phyloP scores from a whole-genome alignment of 2,888 invertebrate species.

The Callyntrura sp. region DNA sequence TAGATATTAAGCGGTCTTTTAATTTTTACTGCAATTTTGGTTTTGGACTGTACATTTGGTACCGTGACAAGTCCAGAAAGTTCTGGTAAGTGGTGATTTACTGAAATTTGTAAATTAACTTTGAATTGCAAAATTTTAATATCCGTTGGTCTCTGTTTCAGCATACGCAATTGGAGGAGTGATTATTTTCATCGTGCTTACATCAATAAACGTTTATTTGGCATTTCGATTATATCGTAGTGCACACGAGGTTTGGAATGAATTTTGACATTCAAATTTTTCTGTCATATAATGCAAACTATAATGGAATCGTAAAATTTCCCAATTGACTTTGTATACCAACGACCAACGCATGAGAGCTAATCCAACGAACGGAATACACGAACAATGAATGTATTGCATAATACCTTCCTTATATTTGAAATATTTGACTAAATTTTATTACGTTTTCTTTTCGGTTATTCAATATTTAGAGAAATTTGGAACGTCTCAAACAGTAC shows the following conservation, averaged over 20 bases:
- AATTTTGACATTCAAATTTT: too few species aligned
- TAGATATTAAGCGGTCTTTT: conserved; percentile 47
- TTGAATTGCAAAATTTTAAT: neutral
- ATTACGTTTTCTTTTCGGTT: too few species aligned
- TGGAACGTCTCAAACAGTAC: conserved; percentile 59
- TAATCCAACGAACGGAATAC: too few species aligned
- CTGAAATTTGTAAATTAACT: neutral
- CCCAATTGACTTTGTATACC: too few species aligned
- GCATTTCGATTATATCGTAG: conserved; percentile 69
- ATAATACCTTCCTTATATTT: too few species aligned
- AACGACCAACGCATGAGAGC: too few species aligned
- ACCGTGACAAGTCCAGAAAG: conserved; percentile 41
- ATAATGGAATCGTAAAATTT: too few species aligned
- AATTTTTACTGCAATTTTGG: conserved; percentile 33
- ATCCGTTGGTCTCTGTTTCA: too few species aligned
- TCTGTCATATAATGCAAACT: too few species aligned
- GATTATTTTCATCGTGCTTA: conserved; percentile 50
- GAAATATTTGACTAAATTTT: too few species aligned
- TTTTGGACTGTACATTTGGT: conserved; percentile 36
- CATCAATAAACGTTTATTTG: conserved; percentile 58
- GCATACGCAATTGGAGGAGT: conserved; percentile 66
- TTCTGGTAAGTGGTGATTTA: conserved; percentile 23
- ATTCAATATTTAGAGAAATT: conserved; percentile 70
- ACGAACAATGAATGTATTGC: too few species aligned
- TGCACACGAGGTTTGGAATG: conserved; percentile 76